Evolutionary conservation across 2,797 vertebrate genomes (phyloP), one percentile per base, ranked within the genome.

Genomic region (Kryptopterus vitreolus): DNA sequence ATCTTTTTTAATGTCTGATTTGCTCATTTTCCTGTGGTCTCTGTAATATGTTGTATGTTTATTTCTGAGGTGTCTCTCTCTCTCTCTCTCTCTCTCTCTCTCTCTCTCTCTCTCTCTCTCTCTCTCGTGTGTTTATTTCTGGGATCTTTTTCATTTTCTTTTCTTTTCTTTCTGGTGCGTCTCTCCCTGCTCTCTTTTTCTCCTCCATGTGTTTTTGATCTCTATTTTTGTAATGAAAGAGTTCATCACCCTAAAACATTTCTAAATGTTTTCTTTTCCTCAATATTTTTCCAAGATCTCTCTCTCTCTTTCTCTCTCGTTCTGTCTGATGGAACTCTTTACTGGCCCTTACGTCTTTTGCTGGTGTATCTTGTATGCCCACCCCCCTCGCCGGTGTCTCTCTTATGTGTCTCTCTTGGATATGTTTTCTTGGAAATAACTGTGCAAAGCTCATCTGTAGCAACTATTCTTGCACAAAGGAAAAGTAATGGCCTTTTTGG

Each of bases 381-480:
- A 43, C 10, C 38, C 38, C 33, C 38, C 35, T 66, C n/a, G n/a
- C n/a, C n/a, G 22, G 13, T 61, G 26, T 31, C 11, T 55, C 29
- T 50, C 15, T 0, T 15, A 46, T 46, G 12, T 46, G 66, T 65
- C 43, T 69, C 46, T 50, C 46, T 50, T 18, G 50, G 15, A 70
- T 43, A 26, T 57, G 18, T 73, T 11, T 55, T 4, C 3, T 16
- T 57, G 33, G 12, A 57, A 18, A 73, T 66, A 78, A 46, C n/a
- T 22, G 18, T n/a, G 55, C 46, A 73, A 77, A 31, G 58, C 31
- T 81, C 16, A 65, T 79, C 35, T 70, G 16, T 31, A 43, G 69
- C 58, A 79, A 74, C 68, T 77, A 53, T 62, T 58, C 70, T 78
- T 76, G 29, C 24, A 43, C 53, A 70, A 61, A 57, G 22, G 22